Base-by-base conservation (phyloP, 2,888 invertebrate genomes). In the Epirrhoe alternata region DNA sequence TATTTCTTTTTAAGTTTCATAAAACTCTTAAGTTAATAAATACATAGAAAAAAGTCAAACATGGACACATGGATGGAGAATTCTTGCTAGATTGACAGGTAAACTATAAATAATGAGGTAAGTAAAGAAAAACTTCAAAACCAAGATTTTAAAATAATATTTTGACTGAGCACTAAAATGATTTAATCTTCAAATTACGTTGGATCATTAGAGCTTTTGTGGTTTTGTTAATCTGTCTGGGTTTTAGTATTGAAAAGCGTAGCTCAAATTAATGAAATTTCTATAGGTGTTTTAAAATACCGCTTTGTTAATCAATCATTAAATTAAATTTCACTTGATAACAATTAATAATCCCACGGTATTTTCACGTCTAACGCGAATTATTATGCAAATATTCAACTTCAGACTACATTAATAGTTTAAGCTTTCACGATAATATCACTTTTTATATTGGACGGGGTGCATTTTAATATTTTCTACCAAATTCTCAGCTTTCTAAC, bases 181-280 rank as follows among this genome's bases (percentile, higher is more conserved):
- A 4, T 42, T 12, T 12, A 12, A 42, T 42, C 38, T 12, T 42
- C 12, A 42, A 42, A 42, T 42, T 42, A 42, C 38, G 12, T 42
- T 42, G 24, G 42, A 6, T 42, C 6, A 38, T 55, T 24, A 55
- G 5, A 45, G 42, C 5, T 31, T 30, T 56, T 8, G 14, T 31
- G 31, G 56, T 47, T 47, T 8, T 24, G 31, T 14, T 30, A 56
- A 56, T 56, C 55, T 57, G 50, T 58, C 35, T 49, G 50, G 16
- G 58, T 6, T 49, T 17, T 6, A 42, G 12, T 50, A 58, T 58
- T 31, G 35, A 58, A 58, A 50, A 7, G 49, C 12, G 33, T 49
- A 35, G 35, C 8, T 42, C 12, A 42, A 12, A 42, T 42, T 42
- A 12, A 42, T 42, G 12, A 42, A 42, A 42, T 42, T 42, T 42